Conservation (phyloP, 2,888 invertebrate genomes). For the Mamestra brassicae region DNA sequence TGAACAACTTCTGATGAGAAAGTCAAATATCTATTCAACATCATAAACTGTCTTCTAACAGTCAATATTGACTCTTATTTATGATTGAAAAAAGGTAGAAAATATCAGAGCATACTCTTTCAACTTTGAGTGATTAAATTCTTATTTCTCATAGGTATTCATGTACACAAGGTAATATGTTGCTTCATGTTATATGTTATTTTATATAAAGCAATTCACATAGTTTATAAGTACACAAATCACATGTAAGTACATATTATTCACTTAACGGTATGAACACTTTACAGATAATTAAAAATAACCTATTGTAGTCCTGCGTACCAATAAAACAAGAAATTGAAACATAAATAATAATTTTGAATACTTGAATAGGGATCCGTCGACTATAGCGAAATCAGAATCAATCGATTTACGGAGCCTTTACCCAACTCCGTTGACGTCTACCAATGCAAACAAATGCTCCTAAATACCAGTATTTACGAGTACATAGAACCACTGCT, state of each 20-base stretch:
- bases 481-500: background rate
- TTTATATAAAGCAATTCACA: conserved; percentile 34
- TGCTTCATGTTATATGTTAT: conserved; percentile 7
- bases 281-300: conserved; percentile 23
- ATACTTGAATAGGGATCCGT: background rate
- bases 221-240: conserved; percentile 26
- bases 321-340: background rate
- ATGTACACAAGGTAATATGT: conserved; percentile 11
- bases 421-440: no score
- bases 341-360: background rate
- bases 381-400: conserved; percentile 3
- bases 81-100: background rate
- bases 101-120: background rate
- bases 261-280: background rate
- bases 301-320: background rate
- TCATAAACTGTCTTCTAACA: background rate
- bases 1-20: conserved; percentile 27
- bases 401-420: background rate
- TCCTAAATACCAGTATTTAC: background rate
- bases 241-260: background rate
- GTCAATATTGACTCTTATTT: background rate
- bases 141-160: conserved; percentile 13
- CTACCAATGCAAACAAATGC: no score
- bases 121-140: background rate
- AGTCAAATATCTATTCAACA: background rate